These are phyloP conservation scores for Oceanodroma leucorhoa DNA, from an alignment of 2,797 vertebrate genomes.

Conservation along the genomic window DNA sequence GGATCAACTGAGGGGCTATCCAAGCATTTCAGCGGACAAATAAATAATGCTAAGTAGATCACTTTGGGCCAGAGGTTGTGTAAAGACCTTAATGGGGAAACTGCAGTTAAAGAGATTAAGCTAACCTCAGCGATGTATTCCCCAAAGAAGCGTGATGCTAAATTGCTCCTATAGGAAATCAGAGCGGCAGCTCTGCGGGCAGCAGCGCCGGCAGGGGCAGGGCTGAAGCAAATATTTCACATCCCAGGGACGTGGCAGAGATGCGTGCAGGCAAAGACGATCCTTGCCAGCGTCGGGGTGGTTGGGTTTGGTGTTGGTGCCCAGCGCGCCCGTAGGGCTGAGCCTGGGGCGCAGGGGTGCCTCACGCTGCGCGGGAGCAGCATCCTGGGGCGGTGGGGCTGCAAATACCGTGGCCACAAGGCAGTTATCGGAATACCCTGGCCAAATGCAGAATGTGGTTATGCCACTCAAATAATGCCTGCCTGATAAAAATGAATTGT, in stretches of 20 bases:
- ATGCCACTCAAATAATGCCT: not conserved
- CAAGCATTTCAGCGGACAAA: constrained; percentile 27
- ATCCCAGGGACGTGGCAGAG: not conserved
- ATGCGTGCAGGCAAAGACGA: not conserved
- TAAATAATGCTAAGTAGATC: constrained; percentile 66
- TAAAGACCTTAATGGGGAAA: constrained; percentile 55
- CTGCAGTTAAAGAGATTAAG: constrained; percentile 54
- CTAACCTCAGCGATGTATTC: constrained; percentile 19
- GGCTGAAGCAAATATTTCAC: not conserved
- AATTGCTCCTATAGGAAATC: constrained; percentile 43
- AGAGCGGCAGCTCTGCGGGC: not conserved
- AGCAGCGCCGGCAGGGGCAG: not conserved
- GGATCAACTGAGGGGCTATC: constrained; percentile 14
- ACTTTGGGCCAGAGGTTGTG: constrained; percentile 52
- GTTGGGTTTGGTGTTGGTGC: not conserved
- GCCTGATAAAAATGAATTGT: not conserved
- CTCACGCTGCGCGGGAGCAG: not conserved
- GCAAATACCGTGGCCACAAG: not conserved
- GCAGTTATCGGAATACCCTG: no score
- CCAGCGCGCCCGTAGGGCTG: rapidly evolving
- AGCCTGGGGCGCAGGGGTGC: not conserved
- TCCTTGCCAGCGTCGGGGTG: not conserved
- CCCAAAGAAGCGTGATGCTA: not conserved
- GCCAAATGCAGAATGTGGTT: not conserved
- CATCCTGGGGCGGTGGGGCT: rapidly evolving